These are phyloP conservation scores for Silurus meridionalis DNA, from an alignment of 2,113 vertebrate species.

Conservation along the genomic window DNA sequence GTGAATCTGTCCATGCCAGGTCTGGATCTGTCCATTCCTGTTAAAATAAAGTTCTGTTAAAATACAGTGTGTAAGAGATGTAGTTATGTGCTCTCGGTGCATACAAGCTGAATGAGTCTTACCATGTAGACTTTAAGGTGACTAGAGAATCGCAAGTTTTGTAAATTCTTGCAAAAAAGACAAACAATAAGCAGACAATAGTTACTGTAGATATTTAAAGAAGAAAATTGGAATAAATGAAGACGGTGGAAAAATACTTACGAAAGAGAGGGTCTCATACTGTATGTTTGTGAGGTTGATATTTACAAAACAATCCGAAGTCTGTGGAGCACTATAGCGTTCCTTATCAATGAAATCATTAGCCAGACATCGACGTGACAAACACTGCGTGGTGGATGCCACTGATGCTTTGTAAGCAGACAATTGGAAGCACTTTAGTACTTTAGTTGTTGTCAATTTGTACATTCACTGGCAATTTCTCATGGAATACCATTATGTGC, in stretches of 20 bases:
- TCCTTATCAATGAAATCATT: conserved; percentile 52
- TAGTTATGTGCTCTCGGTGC: background rate
- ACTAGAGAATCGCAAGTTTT: conserved; percentile 58
- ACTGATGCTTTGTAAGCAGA: background rate
- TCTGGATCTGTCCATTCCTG: conserved; percentile 67
- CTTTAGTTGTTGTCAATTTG: background rate
- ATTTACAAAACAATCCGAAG: conserved; percentile 49
- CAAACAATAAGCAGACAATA: background rate
- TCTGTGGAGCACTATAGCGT: conserved; percentile 61
- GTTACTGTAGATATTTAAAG: background rate
- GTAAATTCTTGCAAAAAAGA: conserved; percentile 63
- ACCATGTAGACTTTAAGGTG: conserved; percentile 58
- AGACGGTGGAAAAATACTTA: conserved; percentile 52
- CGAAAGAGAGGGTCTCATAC: conserved; percentile 70
- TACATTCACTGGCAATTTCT: background rate
- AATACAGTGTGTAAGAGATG: background rate
- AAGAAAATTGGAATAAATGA: background rate
- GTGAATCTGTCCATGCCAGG: conserved; percentile 61
- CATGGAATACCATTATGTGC: background rate
- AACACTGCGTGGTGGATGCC: conserved; percentile 44
- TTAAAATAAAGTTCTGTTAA: background rate
- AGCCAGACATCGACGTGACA: conserved; percentile 65
- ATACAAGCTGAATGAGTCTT: conserved; percentile 38
- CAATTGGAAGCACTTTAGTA: background rate
- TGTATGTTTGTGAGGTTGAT: conserved; percentile 57